These are phyloP conservation scores for Coelogynopora nodosa DNA, from an alignment of 2,888 invertebrate genomes.

Conservation along the genomic window DNA sequence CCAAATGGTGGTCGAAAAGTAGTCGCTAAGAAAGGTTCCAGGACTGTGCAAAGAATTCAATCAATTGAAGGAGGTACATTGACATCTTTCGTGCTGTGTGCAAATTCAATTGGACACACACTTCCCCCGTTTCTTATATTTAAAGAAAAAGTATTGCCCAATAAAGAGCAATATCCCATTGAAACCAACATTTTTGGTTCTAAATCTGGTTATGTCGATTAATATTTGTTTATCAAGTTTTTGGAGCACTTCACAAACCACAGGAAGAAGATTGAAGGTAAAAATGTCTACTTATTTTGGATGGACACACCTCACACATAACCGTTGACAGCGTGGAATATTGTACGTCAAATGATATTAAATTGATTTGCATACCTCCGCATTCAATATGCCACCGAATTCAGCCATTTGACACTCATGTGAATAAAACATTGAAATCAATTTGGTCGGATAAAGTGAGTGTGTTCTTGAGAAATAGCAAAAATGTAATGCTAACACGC, in stretches of 20 bases:
- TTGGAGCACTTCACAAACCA: neutral
- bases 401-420: neutral
- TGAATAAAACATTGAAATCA: conserved; percentile 20
- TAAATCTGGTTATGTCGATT: conserved; percentile 12
- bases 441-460: conserved; percentile 8
- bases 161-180: neutral
- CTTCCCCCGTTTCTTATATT: conserved; percentile 6
- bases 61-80: conserved; percentile 28
- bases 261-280: neutral
- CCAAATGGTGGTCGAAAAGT: conserved; percentile 19
- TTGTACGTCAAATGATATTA: neutral
- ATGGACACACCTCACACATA: neutral
- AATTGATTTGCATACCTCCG: neutral
- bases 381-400: neutral
- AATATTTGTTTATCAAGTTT: conserved; percentile 1
- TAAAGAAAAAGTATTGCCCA: neutral
- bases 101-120: neutral
- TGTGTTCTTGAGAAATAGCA: neutral
- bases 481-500: conserved; percentile 17
- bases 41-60: conserved; percentile 14
- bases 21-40: conserved; percentile 13
- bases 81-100: too few species aligned
- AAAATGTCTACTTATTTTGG: neutral
- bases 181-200: neutral
- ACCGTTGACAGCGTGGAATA: neutral